Base-by-base conservation (phyloP, 92 coral and sea anemone species). In the Siderastrea siderea region DNA sequence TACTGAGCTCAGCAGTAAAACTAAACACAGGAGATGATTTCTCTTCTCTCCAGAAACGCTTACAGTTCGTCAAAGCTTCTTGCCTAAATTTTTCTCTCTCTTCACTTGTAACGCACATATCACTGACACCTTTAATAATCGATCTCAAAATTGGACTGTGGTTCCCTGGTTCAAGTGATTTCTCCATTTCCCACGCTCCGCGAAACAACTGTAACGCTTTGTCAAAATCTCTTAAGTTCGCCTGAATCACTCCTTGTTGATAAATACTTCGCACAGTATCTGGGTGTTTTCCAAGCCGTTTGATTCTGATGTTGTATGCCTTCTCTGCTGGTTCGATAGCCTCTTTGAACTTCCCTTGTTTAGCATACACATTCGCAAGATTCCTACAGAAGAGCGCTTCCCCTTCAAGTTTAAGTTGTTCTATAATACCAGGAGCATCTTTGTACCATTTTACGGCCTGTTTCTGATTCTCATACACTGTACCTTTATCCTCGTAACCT, bases 181-280 rank as follows among this genome's bases (percentile, higher is more conserved):
- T 91, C 69, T 89, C 95, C 91, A 93, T 89, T 69, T 89, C 91
- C 83, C 87, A 76, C 2, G 93, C 91, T 44, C 79, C 26, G 58
- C 68, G 72, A 47, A 88, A 84, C 54, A 16, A 62, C 47, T 60
- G 0, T 4, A 69, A 45, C 0, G 74, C 74, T 69, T 69, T 69
- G 50, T 45, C n/a, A 69, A 3, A 14, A 44, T 44, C 50, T 44
- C 11, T 10, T 13, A 69, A 69, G 19, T 44, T 44, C 7, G 74
- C 74, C 7, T 69, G 74, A 46, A 69, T 69, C 4, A 69, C 53
- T 11, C 74, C 74, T 3, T 1, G 54, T 69, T 84, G 72, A 78
- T 68, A 93, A 84, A 93, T 47, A 68, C 91, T 93, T 47, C 91
- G 71, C 49, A 85, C 95, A 3, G 93, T 89, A n/a, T 89, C 89